A percentile compares a stretch with the other conserved stretches of the same genome.
Evolutionary conservation across 2,797 vertebrate species (phyloP).

Genomic region (Paedocypris micromegethes): DNA sequence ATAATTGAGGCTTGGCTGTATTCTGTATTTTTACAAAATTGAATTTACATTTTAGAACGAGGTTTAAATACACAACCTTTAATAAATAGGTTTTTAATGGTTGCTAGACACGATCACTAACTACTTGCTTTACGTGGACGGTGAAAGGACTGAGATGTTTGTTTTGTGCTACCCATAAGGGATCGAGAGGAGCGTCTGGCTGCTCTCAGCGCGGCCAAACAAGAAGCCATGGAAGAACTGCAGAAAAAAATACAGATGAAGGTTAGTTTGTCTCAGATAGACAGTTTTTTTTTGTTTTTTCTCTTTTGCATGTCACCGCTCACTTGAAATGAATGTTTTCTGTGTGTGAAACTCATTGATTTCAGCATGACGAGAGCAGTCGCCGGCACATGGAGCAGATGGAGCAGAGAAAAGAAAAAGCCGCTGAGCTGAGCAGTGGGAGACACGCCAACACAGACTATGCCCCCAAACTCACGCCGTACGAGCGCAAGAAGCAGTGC

Average conservation of each 20-base stretch:
- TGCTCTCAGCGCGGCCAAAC: slow-evolving; percentile 93
- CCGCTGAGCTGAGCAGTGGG: slow-evolving; percentile 94
- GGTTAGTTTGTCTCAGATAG: slow-evolving; percentile 56
- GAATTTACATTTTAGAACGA: no score
- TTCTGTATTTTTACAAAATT: no score
- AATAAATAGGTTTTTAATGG: no score
- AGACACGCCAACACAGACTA: slow-evolving; percentile 94
- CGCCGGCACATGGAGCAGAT: slow-evolving; percentile 98
- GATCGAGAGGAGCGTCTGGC: slow-evolving; percentile 93
- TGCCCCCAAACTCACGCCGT: slow-evolving; percentile 93
- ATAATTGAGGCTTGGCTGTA: no score
- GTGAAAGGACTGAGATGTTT: not conserved
- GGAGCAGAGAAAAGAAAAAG: slow-evolving; percentile 97
- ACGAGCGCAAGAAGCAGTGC: slow-evolving; percentile 95
- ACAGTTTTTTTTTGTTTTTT: not conserved
- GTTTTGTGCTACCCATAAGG: slow-evolving; percentile 47
- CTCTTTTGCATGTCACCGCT: not conserved
- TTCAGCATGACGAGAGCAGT: slow-evolving; percentile 94
- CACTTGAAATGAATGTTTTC: no score
- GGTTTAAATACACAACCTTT: no score
- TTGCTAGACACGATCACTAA: no score
- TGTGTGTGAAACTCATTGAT: slow-evolving; percentile 4
- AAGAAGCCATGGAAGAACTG: slow-evolving; percentile 96
- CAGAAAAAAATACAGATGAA: slow-evolving; percentile 99
- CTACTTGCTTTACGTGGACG: no score